Percentiles rank a stretch among this genome's conserved stretches.
Evolutionary conservation across 2,888 invertebrate genomes (phyloP).

Genomic region (Pseudanteris insignis): DNA sequence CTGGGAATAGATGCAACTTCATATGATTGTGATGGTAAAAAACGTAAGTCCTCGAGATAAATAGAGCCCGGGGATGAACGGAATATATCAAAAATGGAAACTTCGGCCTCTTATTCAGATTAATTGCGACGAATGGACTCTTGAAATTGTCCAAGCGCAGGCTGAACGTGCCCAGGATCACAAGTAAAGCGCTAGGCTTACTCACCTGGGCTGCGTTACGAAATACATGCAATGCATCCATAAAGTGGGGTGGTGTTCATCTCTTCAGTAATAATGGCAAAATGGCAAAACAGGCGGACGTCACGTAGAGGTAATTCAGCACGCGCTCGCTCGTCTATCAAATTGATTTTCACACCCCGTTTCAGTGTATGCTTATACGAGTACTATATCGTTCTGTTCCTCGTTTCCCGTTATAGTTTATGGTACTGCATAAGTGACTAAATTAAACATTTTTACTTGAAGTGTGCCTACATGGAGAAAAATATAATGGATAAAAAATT

Average conservation of each 20-base stretch:
- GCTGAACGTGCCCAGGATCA: constrained; percentile 58
- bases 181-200: constrained; percentile 53
- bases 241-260: constrained; percentile 50
- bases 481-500: too few relatives aligned
- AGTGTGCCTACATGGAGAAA: background rate
- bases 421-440: constrained; percentile 1
- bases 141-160: constrained; percentile 47
- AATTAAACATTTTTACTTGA: constrained; percentile 11
- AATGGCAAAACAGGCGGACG: constrained; percentile 64
- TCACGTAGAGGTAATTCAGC: constrained; percentile 67
- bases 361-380: constrained; percentile 47
- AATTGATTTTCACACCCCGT: constrained; percentile 63
- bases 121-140: constrained; percentile 50
- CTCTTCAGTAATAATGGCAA: constrained; percentile 64
- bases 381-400: constrained; percentile 29
- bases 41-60: too few relatives aligned
- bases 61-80: too few relatives aligned
- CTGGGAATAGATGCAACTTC: too few relatives aligned
- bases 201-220: constrained; percentile 49
- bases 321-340: constrained; percentile 64
- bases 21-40: too few relatives aligned
- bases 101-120: constrained; percentile 44
- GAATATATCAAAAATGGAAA: too few relatives aligned
- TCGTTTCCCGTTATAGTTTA: constrained; percentile 15
- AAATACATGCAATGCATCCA: constrained; percentile 49